Evolutionary conservation across 2,888 invertebrate genomes (phyloP), one percentile per base, ranked within the genome.

Genomic region (Silvanus unidentatus): DNA sequence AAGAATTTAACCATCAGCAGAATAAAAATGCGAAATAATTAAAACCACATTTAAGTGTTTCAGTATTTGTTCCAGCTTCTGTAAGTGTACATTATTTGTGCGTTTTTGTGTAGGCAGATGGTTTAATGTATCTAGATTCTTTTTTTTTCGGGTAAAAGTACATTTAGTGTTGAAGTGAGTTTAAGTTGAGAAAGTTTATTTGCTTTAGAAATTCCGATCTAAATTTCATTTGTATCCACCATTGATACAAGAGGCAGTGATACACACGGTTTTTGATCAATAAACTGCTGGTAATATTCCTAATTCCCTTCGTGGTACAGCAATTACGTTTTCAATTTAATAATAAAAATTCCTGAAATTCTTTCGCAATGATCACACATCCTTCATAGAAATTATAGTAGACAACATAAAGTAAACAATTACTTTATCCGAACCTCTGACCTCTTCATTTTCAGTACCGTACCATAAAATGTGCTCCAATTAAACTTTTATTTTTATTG

Each of bases 11-110:
- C 22, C 22, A 22, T 22, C 22, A 22, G 8, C 22, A 22, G 22
- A 22, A 27, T 15, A 29, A 47, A 51, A 48, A 49, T 44, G 48
- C 32, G 9, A 27, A 40, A 47, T 48, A 49, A 46, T 42, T 51
- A 36, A 47, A 39, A 13, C 41, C 35, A 43, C 38, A 43, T 43
- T 15, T 42, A 40, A 39, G 40, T 35, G 9, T 37, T 29, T 27
- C 15, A 39, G 45, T 44, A 47, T 45, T 54, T 53, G 54, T 59
- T 62, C 56, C 57, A 54, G 47, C 59, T 59, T 59, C 54, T 59
- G 62, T 63, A 59, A 62, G 62, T 57, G 43, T 45, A 30, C 48
- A 42, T 38, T 43, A 22, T 22, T 22, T 22, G 22, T 22, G 22
- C 3, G 22, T 22, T 22, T 22, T 22, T 22, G 22, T 22, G 22